These are phyloP conservation scores for Macropodus opercularis DNA, from an alignment of 2,797 vertebrate genomes.

Conservation along the genomic window DNA sequence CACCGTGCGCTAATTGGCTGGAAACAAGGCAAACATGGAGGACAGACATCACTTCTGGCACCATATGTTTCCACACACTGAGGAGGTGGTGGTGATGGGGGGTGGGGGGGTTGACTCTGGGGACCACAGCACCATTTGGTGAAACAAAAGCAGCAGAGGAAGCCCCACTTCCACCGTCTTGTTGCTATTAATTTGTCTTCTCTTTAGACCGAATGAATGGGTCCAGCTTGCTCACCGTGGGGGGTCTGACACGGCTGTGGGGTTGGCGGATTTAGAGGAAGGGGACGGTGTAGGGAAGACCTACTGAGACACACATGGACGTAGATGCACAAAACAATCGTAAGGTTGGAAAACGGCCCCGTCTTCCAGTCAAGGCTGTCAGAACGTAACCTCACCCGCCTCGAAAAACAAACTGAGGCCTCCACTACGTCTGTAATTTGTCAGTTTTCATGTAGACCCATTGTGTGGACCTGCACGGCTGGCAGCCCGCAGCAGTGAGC, in stretches of 20 bases:
- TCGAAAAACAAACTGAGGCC: conserved; percentile 20
- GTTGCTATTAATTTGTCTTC: conserved; percentile 68
- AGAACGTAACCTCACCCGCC: not conserved
- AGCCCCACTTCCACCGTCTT: conserved; percentile 69
- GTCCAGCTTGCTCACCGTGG: conserved; percentile 71
- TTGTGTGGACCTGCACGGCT: conserved; percentile 13
- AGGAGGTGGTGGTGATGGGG: conserved; percentile 21
- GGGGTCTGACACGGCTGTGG: conserved; percentile 61
- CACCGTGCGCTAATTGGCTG: conserved; percentile 71
- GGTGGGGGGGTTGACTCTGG: conserved; percentile 54
- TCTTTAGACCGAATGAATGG: conserved; percentile 69
- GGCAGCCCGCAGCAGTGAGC: conserved; percentile 23
- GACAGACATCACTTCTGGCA: conserved; percentile 69
- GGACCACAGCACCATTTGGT: conserved; percentile 70
- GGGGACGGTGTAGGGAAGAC: conserved; percentile 33
- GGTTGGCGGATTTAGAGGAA: conserved; percentile 49
- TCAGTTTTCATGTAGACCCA: conserved; percentile 21
- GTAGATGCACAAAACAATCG: conserved; percentile 5
- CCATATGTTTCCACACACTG: conserved; percentile 80
- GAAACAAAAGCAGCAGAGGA: conserved; percentile 71
- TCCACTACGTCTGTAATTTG: conserved; percentile 9
- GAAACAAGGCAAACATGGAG: conserved; percentile 81
- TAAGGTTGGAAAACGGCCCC: not conserved
- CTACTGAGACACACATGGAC: conserved; percentile 20
- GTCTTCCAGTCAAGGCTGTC: not conserved